Base-by-base conservation (phyloP, 2,888 invertebrate genomes). In the Endomychus coccineus region DNA sequence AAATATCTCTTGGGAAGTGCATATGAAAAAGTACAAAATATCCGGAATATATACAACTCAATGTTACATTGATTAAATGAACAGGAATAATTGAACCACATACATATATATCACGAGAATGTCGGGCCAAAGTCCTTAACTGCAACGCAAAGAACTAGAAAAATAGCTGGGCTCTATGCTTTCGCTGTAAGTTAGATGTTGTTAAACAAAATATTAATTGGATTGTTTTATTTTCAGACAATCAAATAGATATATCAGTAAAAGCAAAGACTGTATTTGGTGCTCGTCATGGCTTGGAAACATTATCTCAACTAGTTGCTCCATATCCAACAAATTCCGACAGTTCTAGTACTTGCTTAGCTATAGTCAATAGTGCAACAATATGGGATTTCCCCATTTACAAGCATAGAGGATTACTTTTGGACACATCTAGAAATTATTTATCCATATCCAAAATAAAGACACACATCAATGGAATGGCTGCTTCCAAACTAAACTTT, bases 381-480 rank as follows among this genome's bases (percentile, higher is more conserved):
- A 75, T 94, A 39, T 64, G 68, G 2, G 96, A 96, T 62, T 74
- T 73, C 38, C 96, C 96, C 0, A 69, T 76, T 1, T 96, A 81
- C 66, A 70, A 75, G 0, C 86, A 94, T 58, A 75, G 97, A 45
- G 96, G 96, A 1, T 59, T 96, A 3, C 71, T 94, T 36, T 61
- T 97, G 25, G 97, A 97, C 59, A 83, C 90, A 0, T 80, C 90
- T 0, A 75, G 96, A 40, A 91, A 96, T 65, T 97, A 79, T 58
- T 70, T 95, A 14, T 79, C 87, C 0, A 62, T 89, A 44, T 62
- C 61, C 9, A 73, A 74, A 27, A 78, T 89, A 12, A 73, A 77
- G 50, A 75, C 73, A 45, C 83, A 83, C 28, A 69, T 92, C 45
- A 84, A 91, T 51, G 91, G 78, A 2, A 88, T 95, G 84, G 82